Percentiles rank a stretch among this genome's conserved stretches.
phyloP scores from a whole-genome alignment of 2,113 vertebrate species.

The Ciconia boyciana region DNA sequence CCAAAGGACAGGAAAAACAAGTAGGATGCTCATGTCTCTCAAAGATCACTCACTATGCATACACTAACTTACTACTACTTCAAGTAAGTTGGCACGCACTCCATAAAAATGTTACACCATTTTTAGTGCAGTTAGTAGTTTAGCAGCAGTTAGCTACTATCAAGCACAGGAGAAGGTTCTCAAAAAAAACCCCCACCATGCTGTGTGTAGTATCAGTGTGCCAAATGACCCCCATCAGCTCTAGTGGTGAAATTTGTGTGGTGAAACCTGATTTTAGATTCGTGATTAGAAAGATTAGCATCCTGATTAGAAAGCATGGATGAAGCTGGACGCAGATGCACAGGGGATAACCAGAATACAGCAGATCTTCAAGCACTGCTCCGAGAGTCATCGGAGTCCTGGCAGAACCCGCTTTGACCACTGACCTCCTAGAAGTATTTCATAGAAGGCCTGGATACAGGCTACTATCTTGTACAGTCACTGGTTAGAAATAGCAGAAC shows the following conservation, averaged over 20 bases:
- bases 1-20: background rate
- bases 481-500: background rate
- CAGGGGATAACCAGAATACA: background rate
- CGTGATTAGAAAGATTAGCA: no score
- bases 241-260: background rate
- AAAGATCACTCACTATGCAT: background rate
- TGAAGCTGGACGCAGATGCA: background rate
- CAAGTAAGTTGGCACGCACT: background rate
- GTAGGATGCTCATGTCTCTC: background rate
- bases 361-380: background rate
- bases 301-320: no score
- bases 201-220: background rate
- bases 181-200: fast-evolving
- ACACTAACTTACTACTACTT: background rate
- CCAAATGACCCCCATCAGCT: background rate
- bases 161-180: background rate
- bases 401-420: background rate
- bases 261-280: background rate
- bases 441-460: background rate
- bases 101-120: background rate
- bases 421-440: background rate
- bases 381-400: background rate
- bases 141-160: background rate
- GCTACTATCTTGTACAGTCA: background rate
- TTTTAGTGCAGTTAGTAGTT: background rate